A percentile compares a stretch with the other conserved stretches of the same genome.
Conservation (phyloP, 2,113 vertebrate genomes). For the Amphiprion percula region DNA sequence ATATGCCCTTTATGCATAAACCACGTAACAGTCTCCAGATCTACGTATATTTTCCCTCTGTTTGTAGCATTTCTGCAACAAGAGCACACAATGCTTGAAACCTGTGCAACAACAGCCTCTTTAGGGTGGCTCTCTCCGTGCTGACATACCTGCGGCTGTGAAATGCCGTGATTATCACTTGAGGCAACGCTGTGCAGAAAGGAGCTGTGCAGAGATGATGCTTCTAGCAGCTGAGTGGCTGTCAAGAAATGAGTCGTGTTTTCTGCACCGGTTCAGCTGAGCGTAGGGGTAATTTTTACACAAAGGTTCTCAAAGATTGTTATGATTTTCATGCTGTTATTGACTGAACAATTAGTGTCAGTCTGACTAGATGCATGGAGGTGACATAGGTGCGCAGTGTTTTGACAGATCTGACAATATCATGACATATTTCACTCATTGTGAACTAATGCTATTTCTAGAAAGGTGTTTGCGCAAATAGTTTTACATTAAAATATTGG, state of each 20-base stretch:
- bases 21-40: conserved; percentile 12
- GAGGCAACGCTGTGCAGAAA: conserved; percentile 28
- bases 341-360: conserved; percentile 24
- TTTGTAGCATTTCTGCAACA: conserved; percentile 55
- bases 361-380: conserved; percentile 8
- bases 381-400: background rate
- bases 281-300: conserved; percentile 48
- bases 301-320: conserved; percentile 23
- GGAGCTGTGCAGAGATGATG: conserved; percentile 49
- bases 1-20: conserved; percentile 34
- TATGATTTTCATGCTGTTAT: conserved; percentile 29
- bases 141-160: conserved; percentile 59
- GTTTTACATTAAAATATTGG: conserved; percentile 9
- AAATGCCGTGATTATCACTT: conserved; percentile 65
- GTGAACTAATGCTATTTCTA: background rate
- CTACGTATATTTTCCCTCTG: conserved; percentile 53
- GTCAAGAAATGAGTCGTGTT: conserved; percentile 38
- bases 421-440: background rate
- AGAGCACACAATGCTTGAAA: conserved; percentile 41
- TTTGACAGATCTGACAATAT: conserved; percentile 4
- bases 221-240: conserved; percentile 42
- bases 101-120: conserved; percentile 37
- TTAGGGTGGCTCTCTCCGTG: conserved; percentile 27
- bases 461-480: background rate
- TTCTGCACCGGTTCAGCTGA: conserved; percentile 43